Evolutionary conservation across 2,113 vertebrate species (phyloP).

Genomic region (Gila orcuttii): DNA sequence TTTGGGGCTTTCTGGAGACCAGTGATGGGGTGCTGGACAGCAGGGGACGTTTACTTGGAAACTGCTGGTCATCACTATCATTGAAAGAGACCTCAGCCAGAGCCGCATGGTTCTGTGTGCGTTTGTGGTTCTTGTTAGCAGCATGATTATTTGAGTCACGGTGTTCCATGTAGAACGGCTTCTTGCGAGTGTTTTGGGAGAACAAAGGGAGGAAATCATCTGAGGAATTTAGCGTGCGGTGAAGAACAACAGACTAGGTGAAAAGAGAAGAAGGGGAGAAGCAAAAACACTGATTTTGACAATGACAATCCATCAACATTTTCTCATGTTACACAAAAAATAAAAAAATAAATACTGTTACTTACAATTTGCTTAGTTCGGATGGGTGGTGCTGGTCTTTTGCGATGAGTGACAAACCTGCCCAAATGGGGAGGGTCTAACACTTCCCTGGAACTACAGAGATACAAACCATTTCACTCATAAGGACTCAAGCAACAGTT

Average conservation of each 20-base stretch:
- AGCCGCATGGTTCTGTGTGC: neutral
- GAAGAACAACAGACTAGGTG: conserved; percentile 22
- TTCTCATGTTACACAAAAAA: neutral
- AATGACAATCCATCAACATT: neutral
- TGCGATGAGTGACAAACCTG: conserved; percentile 58
- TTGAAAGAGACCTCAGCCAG: conserved; percentile 50
- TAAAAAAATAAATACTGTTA: conserved; percentile 17
- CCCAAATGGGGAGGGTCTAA: neutral
- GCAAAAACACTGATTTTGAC: neutral
- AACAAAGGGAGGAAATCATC: conserved; percentile 62
- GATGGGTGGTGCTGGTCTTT: conserved; percentile 17
- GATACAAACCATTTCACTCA: neutral
- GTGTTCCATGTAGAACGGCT: conserved; percentile 13
- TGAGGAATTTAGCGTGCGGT: conserved; percentile 63
- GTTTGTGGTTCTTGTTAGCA: neutral
- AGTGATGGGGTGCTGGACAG: conserved; percentile 60
- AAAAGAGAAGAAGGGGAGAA: neutral
- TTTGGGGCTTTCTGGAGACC: neutral
- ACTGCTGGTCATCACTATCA: conserved; percentile 18
- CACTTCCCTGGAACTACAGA: conserved; percentile 6
- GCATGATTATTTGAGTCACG: neutral
- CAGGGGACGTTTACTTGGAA: conserved; percentile 47
- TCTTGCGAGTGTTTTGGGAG: conserved; percentile 21
- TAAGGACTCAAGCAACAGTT: neutral
- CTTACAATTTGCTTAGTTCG: conserved; percentile 37